Evolutionary conservation across 1,140 invertebrate species (phyloP).

Genomic region (Acromyrmex heyeri): DNA sequence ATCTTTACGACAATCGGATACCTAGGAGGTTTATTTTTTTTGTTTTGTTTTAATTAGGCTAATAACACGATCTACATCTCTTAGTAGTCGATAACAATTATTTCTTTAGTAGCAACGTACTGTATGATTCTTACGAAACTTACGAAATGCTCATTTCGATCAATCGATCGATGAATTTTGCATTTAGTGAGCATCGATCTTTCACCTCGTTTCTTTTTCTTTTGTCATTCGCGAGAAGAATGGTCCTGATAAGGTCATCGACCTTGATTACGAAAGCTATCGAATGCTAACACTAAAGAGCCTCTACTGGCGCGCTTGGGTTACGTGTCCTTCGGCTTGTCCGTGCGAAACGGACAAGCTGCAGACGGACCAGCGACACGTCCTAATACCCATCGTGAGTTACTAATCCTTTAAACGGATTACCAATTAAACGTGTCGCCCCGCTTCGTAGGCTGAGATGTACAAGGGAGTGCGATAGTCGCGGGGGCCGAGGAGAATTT

Average conservation of each 20-base stretch:
- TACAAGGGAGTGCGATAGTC: slow-evolving; percentile 37
- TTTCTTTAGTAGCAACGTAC: not conserved
- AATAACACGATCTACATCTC: not conserved
- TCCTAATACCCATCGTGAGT: slow-evolving; percentile 84
- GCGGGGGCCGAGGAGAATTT: slow-evolving; percentile 24
- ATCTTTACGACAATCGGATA: not conserved
- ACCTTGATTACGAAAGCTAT: slow-evolving; percentile 25
- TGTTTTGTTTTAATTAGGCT: not conserved
- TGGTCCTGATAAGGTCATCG: slow-evolving; percentile 18
- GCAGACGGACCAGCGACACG: slow-evolving; percentile 80
- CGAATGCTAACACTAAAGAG: slow-evolving; percentile 21
- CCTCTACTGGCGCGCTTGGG: slow-evolving; percentile 63
- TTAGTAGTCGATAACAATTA: not conserved
- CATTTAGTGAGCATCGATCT: not conserved
- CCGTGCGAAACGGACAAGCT: slow-evolving; percentile 82
- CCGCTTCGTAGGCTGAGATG: slow-evolving; percentile 68
- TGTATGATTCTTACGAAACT: not conserved
- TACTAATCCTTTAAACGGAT: slow-evolving; percentile 87
- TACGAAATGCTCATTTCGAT: not conserved
- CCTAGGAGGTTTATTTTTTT: too few relatives aligned
- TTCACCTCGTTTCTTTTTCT: slow-evolving; percentile 3
- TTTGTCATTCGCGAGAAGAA: not conserved
- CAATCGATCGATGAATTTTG: not conserved
- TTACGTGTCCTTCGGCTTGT: slow-evolving; percentile 79
- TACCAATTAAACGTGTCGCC: slow-evolving; percentile 85